Base-by-base conservation (phyloP, 2,113 vertebrate genomes). In the Ailurus styani region DNA sequence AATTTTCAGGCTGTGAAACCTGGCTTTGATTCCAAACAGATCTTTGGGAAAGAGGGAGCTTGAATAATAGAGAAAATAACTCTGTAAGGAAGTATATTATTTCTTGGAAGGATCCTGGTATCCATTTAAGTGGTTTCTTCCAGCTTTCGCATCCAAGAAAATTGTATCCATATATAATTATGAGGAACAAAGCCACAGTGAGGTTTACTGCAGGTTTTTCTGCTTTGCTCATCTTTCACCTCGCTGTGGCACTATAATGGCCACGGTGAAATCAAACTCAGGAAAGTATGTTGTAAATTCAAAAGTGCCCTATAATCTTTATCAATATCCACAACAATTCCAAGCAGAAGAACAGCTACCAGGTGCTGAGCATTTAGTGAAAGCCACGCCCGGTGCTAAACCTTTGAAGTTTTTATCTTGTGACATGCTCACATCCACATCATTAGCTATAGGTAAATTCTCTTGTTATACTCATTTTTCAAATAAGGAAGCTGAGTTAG, bases 1-100 rank as follows among this genome's bases (percentile, higher is more conserved):
- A 91, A 96, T 98, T 98, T 96, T 97, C 95, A 97, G 96, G 85
- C 95, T 96, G 96, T 97, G 95, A 98, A 97, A 97, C n/a, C 87
- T 98, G 95, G 95, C 96, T 97, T 96, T 95, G 84, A 90, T 95
- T 96, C 97, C 90, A 96, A 94, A 92, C 68, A 94, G 75, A 94
- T 94, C 94, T 96, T 94, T 77, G 90, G 83, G 84, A 93, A 90
- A 70, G 68, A 87, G 29, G 15, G 66, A 94, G n/a, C 77, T 95
- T 96, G 95, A 95, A 94, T 92, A 96, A 75, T 94, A 95, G 81
- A 96, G 88, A 98, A 97, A 97, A 90, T 96, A 90, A 96, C 91
- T 96, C 95, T 4, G 5, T 86, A 87, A 97, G 96, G 97, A 98
- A 96, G 90, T 96, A 55, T 96, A 88, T 96, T 98, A 96, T 95